Evolutionary conservation across 2,888 invertebrate species (phyloP), one percentile per base, ranked within the genome.

Genomic region (Erebia epiphron): DNA sequence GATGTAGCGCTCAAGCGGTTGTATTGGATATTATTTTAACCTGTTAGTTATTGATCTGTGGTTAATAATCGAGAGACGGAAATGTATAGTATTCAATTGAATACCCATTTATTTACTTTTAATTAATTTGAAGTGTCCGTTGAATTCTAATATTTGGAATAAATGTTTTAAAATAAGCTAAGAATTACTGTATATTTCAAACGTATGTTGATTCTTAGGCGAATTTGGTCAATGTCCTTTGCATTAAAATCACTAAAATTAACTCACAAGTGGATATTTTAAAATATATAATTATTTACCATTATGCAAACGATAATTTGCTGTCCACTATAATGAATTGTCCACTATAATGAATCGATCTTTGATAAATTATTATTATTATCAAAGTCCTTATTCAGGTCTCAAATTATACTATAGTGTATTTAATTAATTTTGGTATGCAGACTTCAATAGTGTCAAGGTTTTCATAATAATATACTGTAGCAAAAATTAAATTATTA

Each of bases 371-470:
- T 64, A 35, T 64, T 52, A 54, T 63, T 7, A n/a, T 54, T 52
- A 41, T 64, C 52, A 13, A 18, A 64, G 41, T 41, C 35, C 41
- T 16, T 54, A 57, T 68, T 72, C 64, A 70, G 67, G 68, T 72
- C 46, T 65, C 70, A 79, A 76, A 75, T 73, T 78, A 79, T 81
- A 81, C 79, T 78, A 79, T 76, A 67, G 18, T 49, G 41, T 11
- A 62, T 21, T 49, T 79, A 78, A 82, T 80, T 76, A 72, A 79
- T 80, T 79, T 79, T 60, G 73, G 76, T 78, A 78, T 79, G 75
- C 77, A 77, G 75, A 77, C 75, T 78, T 80, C 77, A 79, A 78
- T 77, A 75, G 79, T 78, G 78, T 80, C 81, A 80, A 83, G 83
- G 83, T 75, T 77, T 74, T 71, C 71, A 71, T 61, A n/a, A n/a